Base-by-base conservation (phyloP, 2,797 vertebrate species). In the Octomys mimax region DNA sequence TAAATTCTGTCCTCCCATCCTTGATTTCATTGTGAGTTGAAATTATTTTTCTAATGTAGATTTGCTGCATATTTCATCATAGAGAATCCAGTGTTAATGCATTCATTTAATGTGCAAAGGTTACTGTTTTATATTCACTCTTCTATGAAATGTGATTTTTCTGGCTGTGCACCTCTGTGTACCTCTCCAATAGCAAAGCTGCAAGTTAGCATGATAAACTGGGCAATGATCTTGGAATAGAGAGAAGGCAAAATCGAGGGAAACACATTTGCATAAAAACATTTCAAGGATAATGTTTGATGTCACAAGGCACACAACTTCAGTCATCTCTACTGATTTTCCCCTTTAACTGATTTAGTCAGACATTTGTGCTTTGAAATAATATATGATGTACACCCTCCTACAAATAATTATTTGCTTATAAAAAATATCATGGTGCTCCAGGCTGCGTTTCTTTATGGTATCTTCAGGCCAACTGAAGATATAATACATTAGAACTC, bases 71-170 rank as follows among this genome's bases (percentile, higher is more conserved):
- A 87, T 87, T 94, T 95, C 75, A 90, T 89, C 89, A 52, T 24
- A 77, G 0, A 9, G 2, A n/a, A 66, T 90, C 70, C 59, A 93
- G 59, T 42, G 88, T 95, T 90, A 87, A 93, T 93, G 28, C 22
- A 79, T 73, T 93, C 39, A 91, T 88, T 95, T 92, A 92, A 26
- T 90, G 52, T 92, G 87, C 64, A 92, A 96, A 93, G 85, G 73
- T 88, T 94, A 93, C 68, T 96, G 71, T 93, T 97, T 97, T 88
- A 92, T 83, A 97, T 93, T 96, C 89, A 90, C 52, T 86, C 87
- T 94, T 92, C 78, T 97, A 59, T 73, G 92, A 96, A 96, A 96
- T 91, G 5, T 87, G 95, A 96, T 97, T 97, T 93, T 97, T 96
- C 96, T 95, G 71, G 26, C 71, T 87, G 42, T 85, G 54, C 90